A percentile compares a stretch with the other conserved stretches of the same genome.
Evolutionary conservation across 2,797 vertebrate species (phyloP).

Genomic region (Gallirallus australis): DNA sequence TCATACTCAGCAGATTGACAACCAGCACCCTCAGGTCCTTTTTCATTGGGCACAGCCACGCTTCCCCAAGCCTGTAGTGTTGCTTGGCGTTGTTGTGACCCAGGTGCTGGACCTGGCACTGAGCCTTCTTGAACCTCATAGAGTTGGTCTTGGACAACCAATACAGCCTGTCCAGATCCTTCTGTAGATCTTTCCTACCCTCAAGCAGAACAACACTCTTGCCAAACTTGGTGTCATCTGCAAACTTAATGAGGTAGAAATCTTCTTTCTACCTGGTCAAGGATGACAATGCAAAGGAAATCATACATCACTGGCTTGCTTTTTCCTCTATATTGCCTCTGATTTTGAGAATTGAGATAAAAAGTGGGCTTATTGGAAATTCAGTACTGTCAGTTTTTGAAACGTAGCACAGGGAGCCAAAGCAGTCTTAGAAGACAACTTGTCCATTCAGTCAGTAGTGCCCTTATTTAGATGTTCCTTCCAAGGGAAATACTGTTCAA

Average conservation of each 20-base stretch:
- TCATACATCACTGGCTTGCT: not conserved
- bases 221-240: too few relatives aligned
- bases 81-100: too few relatives aligned
- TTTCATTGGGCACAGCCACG: too few relatives aligned
- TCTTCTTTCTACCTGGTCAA: not conserved
- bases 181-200: too few relatives aligned
- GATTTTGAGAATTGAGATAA: not conserved
- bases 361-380: not conserved
- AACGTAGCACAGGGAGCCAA: not conserved
- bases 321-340: not conserved
- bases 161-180: too few relatives aligned
- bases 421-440: not conserved
- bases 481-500: not conserved
- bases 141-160: too few relatives aligned
- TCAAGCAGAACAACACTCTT: too few relatives aligned
- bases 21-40: too few relatives aligned
- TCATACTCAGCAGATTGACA: too few relatives aligned
- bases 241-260: not conserved
- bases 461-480: not conserved
- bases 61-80: too few relatives aligned
- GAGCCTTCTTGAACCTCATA: too few relatives aligned
- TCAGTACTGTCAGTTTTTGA: not conserved
- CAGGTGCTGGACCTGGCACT: too few relatives aligned
- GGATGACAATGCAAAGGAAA: not conserved
- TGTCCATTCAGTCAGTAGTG: not conserved